Evolutionary conservation across 2,113 vertebrate species (phyloP).

Genomic region (human (Homo sapiens)): DNA sequence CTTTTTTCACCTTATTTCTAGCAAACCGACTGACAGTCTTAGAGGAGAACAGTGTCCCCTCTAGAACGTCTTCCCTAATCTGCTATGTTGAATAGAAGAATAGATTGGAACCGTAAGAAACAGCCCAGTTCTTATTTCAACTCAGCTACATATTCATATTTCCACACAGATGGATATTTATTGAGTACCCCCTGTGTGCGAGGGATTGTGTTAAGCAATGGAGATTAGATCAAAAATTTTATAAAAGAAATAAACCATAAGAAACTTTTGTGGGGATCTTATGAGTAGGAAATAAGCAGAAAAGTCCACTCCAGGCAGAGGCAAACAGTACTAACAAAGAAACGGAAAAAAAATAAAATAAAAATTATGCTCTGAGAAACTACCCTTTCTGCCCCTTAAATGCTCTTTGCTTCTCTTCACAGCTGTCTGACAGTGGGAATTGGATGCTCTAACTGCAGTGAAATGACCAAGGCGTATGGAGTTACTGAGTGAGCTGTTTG

Average conservation of each 20-base stretch:
- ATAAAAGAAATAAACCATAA: neutral
- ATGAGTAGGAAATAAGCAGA: slow-evolving; percentile 7
- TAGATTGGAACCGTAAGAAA: neutral
- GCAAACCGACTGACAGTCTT: neutral
- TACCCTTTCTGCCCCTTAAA: neutral
- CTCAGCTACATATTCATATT: neutral
- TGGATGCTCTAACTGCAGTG: no score
- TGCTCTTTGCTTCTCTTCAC: neutral
- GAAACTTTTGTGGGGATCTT: neutral
- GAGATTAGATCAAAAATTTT: neutral
- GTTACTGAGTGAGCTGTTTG: neutral
- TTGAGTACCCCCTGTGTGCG: accelerated
- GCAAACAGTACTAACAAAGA: slow-evolving; percentile 55
- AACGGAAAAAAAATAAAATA: neutral
- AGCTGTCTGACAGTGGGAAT: neutral
- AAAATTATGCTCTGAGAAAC: neutral
- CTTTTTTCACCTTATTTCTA: neutral
- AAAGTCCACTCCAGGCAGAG: slow-evolving; percentile 36
- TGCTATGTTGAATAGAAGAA: neutral
- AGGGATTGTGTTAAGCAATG: neutral
- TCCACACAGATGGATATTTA: neutral
- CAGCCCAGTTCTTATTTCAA: neutral
- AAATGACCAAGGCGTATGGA: neutral
- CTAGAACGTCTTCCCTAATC: neutral
- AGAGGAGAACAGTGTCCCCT: neutral